phyloP scores from a whole-genome alignment of 2,797 vertebrate species.

The Morelia viridis region DNA sequence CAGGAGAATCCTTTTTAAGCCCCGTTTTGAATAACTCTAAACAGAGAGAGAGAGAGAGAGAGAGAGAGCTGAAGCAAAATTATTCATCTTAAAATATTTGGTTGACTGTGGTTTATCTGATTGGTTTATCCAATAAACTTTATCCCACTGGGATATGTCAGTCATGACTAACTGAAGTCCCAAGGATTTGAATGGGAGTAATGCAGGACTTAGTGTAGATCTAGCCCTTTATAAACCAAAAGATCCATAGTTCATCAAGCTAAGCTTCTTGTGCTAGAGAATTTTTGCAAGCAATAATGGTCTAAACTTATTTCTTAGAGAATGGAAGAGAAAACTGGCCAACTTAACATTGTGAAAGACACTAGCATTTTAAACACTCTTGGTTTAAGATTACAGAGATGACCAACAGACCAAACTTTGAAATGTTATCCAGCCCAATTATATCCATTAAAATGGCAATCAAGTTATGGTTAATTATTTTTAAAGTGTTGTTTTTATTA shows the following conservation, averaged over 20 bases:
- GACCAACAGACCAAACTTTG: background rate
- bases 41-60: slow-evolving; percentile 9
- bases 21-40: slow-evolving; percentile 80
- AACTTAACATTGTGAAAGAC: background rate
- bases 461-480: background rate
- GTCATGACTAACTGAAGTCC: background rate
- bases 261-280: background rate
- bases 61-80: background rate
- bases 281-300: background rate
- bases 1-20: slow-evolving; percentile 81
- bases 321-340: background rate
- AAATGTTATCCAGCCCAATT: background rate
- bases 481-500: background rate
- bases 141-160: background rate
- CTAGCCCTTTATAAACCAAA: background rate
- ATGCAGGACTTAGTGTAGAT: background rate
- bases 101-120: background rate
- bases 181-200: background rate
- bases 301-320: background rate
- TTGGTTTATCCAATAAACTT: background rate
- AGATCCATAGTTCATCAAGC: background rate
- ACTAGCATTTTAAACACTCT: background rate
- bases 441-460: background rate
- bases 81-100: background rate
- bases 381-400: background rate